phyloP scores from a whole-genome alignment of 2,888 invertebrate species.

The Oegoconia quadripuncta region DNA sequence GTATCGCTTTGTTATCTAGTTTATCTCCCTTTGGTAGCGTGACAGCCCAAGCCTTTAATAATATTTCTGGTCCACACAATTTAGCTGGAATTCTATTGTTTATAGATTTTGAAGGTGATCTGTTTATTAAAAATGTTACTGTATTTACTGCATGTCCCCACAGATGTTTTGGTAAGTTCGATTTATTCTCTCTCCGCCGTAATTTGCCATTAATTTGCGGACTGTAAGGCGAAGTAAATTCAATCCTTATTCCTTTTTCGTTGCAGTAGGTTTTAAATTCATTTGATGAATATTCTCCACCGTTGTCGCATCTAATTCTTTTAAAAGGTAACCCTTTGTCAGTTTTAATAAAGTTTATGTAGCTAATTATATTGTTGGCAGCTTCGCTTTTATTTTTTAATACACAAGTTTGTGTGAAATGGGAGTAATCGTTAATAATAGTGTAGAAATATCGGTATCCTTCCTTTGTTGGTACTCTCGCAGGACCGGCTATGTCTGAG shows the following conservation, averaged over 20 bases:
- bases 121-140: constrained; percentile 17
- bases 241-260: constrained; percentile 11
- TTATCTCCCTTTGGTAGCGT: constrained; percentile 15
- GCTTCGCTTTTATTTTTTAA: constrained; percentile 22
- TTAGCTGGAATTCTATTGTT: constrained; percentile 7
- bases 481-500: constrained; percentile 20
- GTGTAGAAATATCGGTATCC: constrained; percentile 17
- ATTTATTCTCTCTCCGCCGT: constrained; percentile 13
- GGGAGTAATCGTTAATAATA: constrained; percentile 19
- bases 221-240: constrained; percentile 10
- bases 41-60: constrained; percentile 8
- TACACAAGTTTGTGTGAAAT: constrained; percentile 17
- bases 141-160: constrained; percentile 20
- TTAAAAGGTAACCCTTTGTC: constrained; percentile 14
- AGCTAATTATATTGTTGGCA: constrained; percentile 17
- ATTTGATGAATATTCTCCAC: constrained; percentile 11
- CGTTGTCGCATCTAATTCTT: constrained; percentile 19
- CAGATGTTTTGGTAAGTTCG: constrained; percentile 15
- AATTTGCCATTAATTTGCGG: constrained; percentile 14
- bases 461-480: constrained; percentile 7
- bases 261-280: constrained; percentile 6
- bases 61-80: constrained; percentile 5
- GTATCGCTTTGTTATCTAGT: constrained; percentile 12
- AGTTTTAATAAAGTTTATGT: constrained; percentile 16
- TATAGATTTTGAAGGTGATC: constrained; percentile 17